Conservation (phyloP, 2,888 invertebrate genomes). For the Euspilapteryx auroguttella region DNA sequence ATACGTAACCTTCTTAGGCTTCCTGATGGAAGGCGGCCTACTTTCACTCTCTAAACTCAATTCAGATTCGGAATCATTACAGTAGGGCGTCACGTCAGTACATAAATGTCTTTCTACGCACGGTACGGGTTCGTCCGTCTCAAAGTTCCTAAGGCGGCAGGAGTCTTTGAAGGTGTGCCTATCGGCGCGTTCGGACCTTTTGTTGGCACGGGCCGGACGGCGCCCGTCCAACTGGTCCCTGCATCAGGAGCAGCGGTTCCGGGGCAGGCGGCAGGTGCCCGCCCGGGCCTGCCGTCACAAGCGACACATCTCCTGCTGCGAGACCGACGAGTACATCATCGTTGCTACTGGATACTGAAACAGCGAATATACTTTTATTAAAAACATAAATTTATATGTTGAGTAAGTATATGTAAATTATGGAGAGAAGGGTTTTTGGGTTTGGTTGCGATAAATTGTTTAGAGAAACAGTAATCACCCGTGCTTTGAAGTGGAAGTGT, state of each 20-base stretch:
- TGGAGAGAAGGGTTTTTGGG: too few relatives aligned
- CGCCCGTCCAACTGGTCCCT: constrained; percentile 24
- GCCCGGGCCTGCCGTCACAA: constrained; percentile 66
- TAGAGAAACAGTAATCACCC: too few relatives aligned
- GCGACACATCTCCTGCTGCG: constrained; percentile 68
- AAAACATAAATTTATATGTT: too few relatives aligned
- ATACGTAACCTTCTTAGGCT: constrained; percentile 38
- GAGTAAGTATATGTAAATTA: too few relatives aligned
- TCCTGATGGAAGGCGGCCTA: constrained; percentile 32
- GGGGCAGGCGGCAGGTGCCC: constrained; percentile 32
- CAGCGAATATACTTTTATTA: too few relatives aligned
- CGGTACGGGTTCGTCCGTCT: constrained; percentile 35
- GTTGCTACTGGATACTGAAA: constrained; percentile 51
- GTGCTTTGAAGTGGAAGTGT: too few relatives aligned
- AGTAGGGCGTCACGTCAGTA: constrained; percentile 17
- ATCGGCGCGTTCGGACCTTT: constrained; percentile 21
- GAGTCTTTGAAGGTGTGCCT: constrained; percentile 10
- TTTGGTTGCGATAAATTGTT: too few relatives aligned
- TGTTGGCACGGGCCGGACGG: too few relatives aligned
- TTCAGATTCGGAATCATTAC: constrained; percentile 38
- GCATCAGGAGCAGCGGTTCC: constrained; percentile 45
- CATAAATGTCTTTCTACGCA: constrained; percentile 30
- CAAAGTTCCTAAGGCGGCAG: too few relatives aligned
- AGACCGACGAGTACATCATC: constrained; percentile 65
- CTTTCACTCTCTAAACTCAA: constrained; percentile 44